These are phyloP conservation scores for Scelioninae gen. 1 DNA, from an alignment of 2,888 invertebrate genomes.

Conservation along the genomic window DNA sequence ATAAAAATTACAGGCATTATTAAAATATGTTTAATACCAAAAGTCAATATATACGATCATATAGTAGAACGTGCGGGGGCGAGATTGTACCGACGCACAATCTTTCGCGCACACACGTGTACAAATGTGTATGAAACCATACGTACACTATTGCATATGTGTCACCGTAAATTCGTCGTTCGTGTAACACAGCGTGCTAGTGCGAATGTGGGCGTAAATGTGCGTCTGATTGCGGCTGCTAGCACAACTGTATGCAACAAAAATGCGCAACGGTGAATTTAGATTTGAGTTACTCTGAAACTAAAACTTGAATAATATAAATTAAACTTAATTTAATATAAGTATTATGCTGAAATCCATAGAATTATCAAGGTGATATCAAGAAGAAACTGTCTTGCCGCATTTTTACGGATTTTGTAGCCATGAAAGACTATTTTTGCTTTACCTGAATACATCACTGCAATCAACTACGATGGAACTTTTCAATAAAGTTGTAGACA, in stretches of 20 bases:
- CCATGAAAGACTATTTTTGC: too few species aligned
- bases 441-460: too few species aligned
- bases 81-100: constrained; percentile 52
- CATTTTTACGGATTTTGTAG: too few species aligned
- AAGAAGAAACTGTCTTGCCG: too few species aligned
- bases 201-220: constrained; percentile 77
- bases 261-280: constrained; percentile 33
- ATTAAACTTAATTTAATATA: too few species aligned
- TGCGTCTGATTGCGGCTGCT: constrained; percentile 75
- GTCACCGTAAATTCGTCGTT: constrained; percentile 68
- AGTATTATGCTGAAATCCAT: too few species aligned
- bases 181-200: constrained; percentile 62
- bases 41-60: constrained; percentile 51
- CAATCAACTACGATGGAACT: too few species aligned
- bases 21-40: constrained; percentile 65
- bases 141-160: constrained; percentile 30
- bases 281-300: constrained; percentile 4
- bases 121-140: constrained; percentile 9
- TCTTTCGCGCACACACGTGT: constrained; percentile 14
- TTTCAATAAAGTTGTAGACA: too few species aligned
- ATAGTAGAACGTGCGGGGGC: constrained; percentile 57
- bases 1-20: constrained; percentile 50
- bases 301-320: neutral
- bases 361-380: too few species aligned
- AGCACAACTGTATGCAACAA: constrained; percentile 73